Percentiles rank a stretch among this genome's conserved stretches.
Evolutionary conservation across 2,797 vertebrate species (phyloP).

Genomic region (Picus viridis): DNA sequence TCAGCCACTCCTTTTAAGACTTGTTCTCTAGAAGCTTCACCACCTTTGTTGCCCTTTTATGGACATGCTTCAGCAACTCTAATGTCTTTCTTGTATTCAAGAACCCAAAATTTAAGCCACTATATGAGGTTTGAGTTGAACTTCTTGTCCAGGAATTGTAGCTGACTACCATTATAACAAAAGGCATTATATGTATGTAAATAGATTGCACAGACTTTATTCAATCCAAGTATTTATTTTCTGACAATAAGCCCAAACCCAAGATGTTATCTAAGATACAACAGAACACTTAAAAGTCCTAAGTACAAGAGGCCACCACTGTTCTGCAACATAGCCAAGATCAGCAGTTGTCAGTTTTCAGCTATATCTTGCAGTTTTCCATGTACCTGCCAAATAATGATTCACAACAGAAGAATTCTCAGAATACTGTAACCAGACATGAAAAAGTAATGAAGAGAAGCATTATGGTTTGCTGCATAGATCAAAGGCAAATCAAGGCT

Average conservation of each 20-base stretch:
- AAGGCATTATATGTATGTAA: neutral
- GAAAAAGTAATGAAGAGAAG: neutral
- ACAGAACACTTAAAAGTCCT: neutral
- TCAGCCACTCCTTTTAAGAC: neutral
- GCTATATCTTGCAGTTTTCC: neutral
- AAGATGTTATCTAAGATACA: neutral
- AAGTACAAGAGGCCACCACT: neutral
- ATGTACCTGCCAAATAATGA: constrained; percentile 26
- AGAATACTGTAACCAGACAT: neutral
- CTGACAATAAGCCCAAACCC: neutral
- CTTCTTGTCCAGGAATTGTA: neutral
- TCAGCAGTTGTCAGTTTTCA: constrained; percentile 11
- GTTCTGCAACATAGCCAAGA: constrained; percentile 15
- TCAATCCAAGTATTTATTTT: neutral
- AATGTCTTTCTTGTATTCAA: neutral
- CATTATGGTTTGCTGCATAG: neutral
- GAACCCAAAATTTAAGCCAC: neutral
- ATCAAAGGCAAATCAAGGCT: neutral
- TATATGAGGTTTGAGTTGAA: neutral
- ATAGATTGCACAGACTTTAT: neutral
- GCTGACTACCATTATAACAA: neutral
- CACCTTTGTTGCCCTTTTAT: neutral
- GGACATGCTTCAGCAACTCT: neutral
- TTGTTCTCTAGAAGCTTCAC: neutral
- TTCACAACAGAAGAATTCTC: constrained; percentile 24